Base-by-base conservation (phyloP, 2,888 invertebrate species). In the Cantharis flavilabris region DNA sequence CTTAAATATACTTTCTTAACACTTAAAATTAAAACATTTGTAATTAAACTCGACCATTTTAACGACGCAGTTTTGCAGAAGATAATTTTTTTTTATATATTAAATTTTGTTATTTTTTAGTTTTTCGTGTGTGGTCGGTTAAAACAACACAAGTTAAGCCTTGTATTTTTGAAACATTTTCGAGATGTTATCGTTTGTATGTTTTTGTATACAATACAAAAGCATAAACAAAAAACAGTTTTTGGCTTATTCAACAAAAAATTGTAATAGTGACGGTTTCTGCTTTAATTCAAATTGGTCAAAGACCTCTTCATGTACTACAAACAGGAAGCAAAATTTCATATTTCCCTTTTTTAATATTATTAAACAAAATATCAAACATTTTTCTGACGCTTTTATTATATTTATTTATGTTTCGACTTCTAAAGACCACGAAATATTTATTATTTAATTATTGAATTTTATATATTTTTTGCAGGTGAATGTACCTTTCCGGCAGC, bases 401-500 rank as follows among this genome's bases (percentile, higher is more conserved):
- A 30, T 30, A 30, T 10, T 30, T 30, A 30, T 30, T 26, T 26
- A 9, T 26, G 10, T 30, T 30, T 11, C 9, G 28, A 3, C 10
- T 10, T 30, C 28, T 30, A 30, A 30, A 30, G 0, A 30, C 10
- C 33, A 13, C 4, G 4, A 33, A 13, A 33, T 33, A 33, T 33
- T 33, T 33, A 33, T 33, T 49, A n/a, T n/a, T 49, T n/a, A n/a
- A 49, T 49, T n/a, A 49, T n/a, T n/a, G 49, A 49, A 49, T 49
- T 49, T 49, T 67, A 67, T 20, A 67, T 33, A 13, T 18, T 67
- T 65, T 20, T 67, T 67, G 1, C 91, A 89, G 93, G 92, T 80
- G 91, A 91, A 77, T 94, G 94, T 88, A 91, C 91, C 77, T 94
- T 94, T 86, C 94, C 94, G 62, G 89, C 89, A 73, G 89, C 89